A percentile compares a stretch with the other conserved stretches of the same genome.
Conservation (phyloP, 2,888 invertebrate genomes). For the Napeogenes sylphis region DNA sequence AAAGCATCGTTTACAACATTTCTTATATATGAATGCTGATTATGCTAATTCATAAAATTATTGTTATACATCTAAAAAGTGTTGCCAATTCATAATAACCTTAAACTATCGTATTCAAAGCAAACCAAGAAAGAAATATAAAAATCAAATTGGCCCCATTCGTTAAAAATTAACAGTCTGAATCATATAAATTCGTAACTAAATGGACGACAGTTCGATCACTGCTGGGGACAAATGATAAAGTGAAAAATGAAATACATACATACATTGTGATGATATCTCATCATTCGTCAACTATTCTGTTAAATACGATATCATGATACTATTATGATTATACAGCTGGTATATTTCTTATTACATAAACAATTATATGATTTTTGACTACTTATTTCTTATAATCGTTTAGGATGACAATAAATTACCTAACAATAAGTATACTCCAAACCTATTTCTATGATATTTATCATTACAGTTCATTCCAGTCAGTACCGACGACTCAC, state of each 20-base stretch:
- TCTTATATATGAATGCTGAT: conserved; percentile 8
- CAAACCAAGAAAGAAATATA: conserved; percentile 20
- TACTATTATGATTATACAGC: too few relatives aligned
- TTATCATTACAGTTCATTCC: too few relatives aligned
- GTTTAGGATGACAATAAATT: too few relatives aligned
- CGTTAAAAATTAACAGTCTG: conserved; percentile 27
- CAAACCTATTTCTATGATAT: too few relatives aligned
- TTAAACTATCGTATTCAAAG: conserved; percentile 18
- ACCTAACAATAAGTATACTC: too few relatives aligned
- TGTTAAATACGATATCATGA: too few relatives aligned
- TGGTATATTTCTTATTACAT: too few relatives aligned
- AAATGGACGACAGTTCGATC: conserved; percentile 28
- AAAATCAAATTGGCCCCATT: conserved; percentile 35
- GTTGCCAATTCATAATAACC: conserved; percentile 9
- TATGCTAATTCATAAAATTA: conserved; percentile 15
- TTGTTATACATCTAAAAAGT: conserved; percentile 12
- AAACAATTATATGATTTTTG: too few relatives aligned
- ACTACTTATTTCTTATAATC: too few relatives aligned
- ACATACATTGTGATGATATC: too few relatives aligned
- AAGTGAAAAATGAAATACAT: conserved; percentile 3
- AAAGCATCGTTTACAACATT: conserved; percentile 22
- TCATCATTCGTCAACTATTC: too few relatives aligned
- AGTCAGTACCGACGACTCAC: too few relatives aligned
- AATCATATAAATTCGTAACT: conserved; percentile 23
- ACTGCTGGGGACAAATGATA: conserved; percentile 13